Base-by-base conservation (phyloP, 64 coral and sea anemone genomes). In the Exaiptasia diaphana region DNA sequence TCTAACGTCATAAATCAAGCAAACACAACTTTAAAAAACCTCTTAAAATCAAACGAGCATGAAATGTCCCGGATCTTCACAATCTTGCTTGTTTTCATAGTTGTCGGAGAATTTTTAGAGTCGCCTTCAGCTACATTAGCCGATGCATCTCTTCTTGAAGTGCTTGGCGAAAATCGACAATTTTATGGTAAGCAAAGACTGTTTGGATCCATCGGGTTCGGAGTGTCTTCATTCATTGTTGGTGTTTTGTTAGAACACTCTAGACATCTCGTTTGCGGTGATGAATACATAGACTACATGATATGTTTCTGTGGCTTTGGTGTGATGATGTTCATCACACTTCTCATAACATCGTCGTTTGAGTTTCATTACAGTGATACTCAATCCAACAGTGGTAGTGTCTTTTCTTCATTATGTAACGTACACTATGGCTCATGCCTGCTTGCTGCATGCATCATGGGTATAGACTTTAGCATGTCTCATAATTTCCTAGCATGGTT, bases 401-500 rank as follows among this genome's bases (percentile, higher is more conserved):
- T 89, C 9, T 49, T 99, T 4, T 85, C 89, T 22, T 80, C 85
- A 9, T 38, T 99, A 20, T 88, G 85, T 39, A 89, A 92, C 41
- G 15, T 99, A 42, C 95, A 99, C 23, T 99, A 99, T 50, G 85
- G 90, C 9, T 99, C 95, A 5, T 99, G 85, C 25, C 68, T 99
- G 38, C 76, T 73, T 10, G 95, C 89, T 20, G 95, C 90, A 12
- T 99, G 95, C 40, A 86, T 89, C 57, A 99, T 99, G 95, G 95
- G 95, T 36, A 80, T 99, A 20, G 81, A 83, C 61, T 83, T 92
- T 25, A 89, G 95, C 27, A 92, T 99, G 85, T 83, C 77, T 41
- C 95, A 99, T 81, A 99, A 92, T 55, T 99, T 99, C 45, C 76
- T 99, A 29, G 89, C 78, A 26, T 99, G 95, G 95, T 99, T 99